phyloP scores from a whole-genome alignment of 2,797 vertebrate genomes.

The Molossus molossus region DNA sequence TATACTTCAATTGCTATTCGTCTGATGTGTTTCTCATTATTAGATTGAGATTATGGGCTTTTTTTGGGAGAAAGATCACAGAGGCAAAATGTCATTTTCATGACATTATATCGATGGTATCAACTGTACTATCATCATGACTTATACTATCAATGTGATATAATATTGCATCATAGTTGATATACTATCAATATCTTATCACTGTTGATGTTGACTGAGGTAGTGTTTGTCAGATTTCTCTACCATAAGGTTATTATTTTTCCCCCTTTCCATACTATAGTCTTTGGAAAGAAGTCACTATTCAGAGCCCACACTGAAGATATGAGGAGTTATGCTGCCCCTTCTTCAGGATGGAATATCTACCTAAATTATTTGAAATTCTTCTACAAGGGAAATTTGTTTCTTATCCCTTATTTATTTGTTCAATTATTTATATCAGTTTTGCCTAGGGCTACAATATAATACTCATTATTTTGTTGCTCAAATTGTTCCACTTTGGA shows the following conservation, averaged over 20 bases:
- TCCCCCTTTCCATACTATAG: too few species aligned
- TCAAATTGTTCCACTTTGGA: background rate
- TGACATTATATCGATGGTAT: background rate
- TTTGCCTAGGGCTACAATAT: background rate
- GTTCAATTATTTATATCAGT: background rate
- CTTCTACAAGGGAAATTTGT: background rate
- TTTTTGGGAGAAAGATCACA: background rate
- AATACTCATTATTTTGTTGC: background rate
- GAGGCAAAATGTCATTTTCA: background rate
- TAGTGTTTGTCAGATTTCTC: too few species aligned
- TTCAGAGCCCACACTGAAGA: too few species aligned
- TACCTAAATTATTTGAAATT: background rate
- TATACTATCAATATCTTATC: background rate
- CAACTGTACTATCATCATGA: background rate
- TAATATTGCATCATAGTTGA: background rate
- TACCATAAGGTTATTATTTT: too few species aligned
- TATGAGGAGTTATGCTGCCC: too few species aligned
- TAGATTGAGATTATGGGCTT: background rate
- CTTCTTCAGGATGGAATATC: too few species aligned
- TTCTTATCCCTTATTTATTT: background rate
- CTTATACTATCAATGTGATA: background rate
- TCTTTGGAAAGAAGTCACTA: too few species aligned
- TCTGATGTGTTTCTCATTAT: too few species aligned
- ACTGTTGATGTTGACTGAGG: background rate
- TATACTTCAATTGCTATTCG: too few species aligned